phyloP scores from a whole-genome alignment of 2,888 invertebrate species.

The Meloe dianella region DNA sequence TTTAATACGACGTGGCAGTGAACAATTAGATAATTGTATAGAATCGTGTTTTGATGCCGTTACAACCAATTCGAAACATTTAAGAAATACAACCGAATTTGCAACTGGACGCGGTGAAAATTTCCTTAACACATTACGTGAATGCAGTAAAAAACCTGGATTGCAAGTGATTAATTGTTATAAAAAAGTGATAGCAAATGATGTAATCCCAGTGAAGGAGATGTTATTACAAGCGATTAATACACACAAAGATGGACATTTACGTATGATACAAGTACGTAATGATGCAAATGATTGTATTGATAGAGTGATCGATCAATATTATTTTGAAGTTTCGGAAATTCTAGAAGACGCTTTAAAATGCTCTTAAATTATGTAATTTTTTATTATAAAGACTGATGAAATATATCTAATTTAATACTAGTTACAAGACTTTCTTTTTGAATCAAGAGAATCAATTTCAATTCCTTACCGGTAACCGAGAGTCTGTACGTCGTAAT shows the following conservation, averaged over 20 bases:
- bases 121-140: slow-evolving; percentile 44
- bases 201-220: slow-evolving; percentile 49
- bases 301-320: slow-evolving; percentile 38
- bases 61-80: slow-evolving; percentile 31
- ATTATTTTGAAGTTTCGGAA: slow-evolving; percentile 32
- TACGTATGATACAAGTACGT: slow-evolving; percentile 45
- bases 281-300: slow-evolving; percentile 46
- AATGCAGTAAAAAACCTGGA: slow-evolving; percentile 45
- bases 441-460: background rate
- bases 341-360: slow-evolving; percentile 32
- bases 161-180: slow-evolving; percentile 50
- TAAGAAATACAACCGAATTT: slow-evolving; percentile 37
- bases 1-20: slow-evolving; percentile 35
- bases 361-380: slow-evolving; percentile 27
- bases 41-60: slow-evolving; percentile 29
- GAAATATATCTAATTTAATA: background rate
- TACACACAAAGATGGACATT: slow-evolving; percentile 45
- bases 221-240: slow-evolving; percentile 47
- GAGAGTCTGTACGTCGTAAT: slow-evolving; percentile 63
- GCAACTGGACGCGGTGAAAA: slow-evolving; percentile 44
- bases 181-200: slow-evolving; percentile 46
- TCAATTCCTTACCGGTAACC: slow-evolving; percentile 72
- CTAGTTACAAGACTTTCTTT: too few relatives aligned
- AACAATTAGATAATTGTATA: slow-evolving; percentile 35
- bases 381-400: background rate